Evolutionary conservation across 2,888 invertebrate genomes (phyloP).

Genomic region (Conistra vaccinii): DNA sequence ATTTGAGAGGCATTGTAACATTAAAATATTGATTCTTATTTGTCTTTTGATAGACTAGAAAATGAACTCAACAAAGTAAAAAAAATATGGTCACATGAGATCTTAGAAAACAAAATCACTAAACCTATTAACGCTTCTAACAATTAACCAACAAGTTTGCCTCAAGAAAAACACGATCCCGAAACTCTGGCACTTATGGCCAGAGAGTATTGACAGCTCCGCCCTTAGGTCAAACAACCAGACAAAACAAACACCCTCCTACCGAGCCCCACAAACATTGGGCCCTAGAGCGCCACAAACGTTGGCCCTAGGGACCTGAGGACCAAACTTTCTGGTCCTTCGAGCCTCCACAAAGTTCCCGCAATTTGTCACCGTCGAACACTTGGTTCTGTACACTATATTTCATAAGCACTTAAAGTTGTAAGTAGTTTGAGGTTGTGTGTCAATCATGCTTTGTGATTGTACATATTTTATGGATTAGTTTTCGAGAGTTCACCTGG

Average conservation of each 20-base stretch:
- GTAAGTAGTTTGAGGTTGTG: slow-evolving; percentile 33
- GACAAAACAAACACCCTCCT: slow-evolving; percentile 41
- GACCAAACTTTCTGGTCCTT: slow-evolving; percentile 50
- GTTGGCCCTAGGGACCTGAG: slow-evolving; percentile 36
- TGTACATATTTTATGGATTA: slow-evolving; percentile 29
- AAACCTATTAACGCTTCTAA: slow-evolving; percentile 7
- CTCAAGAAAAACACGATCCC: slow-evolving; percentile 34
- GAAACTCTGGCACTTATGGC: slow-evolving; percentile 38
- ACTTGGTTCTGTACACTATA: slow-evolving; percentile 34
- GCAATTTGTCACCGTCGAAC: slow-evolving; percentile 61
- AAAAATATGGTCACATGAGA: background rate
- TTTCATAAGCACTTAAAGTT: slow-evolving; percentile 56
- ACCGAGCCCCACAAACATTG: slow-evolving; percentile 42
- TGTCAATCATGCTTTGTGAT: slow-evolving; percentile 45
- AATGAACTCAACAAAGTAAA: too few species aligned
- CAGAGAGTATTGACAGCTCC: slow-evolving; percentile 43
- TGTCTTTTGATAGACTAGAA: background rate
- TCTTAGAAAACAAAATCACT: background rate
- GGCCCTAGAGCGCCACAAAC: slow-evolving; percentile 36
- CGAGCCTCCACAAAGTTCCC: slow-evolving; percentile 45
- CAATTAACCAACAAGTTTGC: slow-evolving; percentile 38
- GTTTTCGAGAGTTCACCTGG: background rate
- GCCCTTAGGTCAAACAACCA: slow-evolving; percentile 21
- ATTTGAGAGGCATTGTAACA: too few species aligned
- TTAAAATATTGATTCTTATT: background rate